Conservation (phyloP, 2,888 invertebrate species). For the Hydropsyche betteni region DNA sequence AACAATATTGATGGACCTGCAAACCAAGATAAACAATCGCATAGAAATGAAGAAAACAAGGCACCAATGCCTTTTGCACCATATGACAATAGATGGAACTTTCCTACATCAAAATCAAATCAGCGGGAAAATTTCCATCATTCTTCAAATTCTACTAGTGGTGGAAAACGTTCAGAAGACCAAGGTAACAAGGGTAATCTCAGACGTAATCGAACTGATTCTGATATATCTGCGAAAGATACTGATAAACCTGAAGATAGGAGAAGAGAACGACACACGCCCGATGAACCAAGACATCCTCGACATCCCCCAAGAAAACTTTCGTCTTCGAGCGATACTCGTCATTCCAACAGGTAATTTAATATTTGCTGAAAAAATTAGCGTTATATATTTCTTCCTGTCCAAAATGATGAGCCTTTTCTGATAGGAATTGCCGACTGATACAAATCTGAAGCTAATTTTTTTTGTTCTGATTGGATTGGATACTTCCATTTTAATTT, state of each 20-base stretch:
- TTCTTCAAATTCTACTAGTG: constrained; percentile 14
- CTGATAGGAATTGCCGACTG: constrained; percentile 54
- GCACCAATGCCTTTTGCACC: constrained; percentile 54
- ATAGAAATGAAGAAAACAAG: constrained; percentile 49
- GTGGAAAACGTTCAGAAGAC: constrained; percentile 42
- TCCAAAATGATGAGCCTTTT: constrained; percentile 32
- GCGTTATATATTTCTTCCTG: no score
- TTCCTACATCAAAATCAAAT: constrained; percentile 46
- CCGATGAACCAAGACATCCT: constrained; percentile 53
- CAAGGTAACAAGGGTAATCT: constrained; percentile 42
- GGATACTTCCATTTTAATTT: not conserved
- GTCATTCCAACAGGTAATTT: constrained; percentile 51
- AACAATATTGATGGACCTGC: constrained; percentile 52
- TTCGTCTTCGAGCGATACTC: constrained; percentile 54
- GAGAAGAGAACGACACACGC: constrained; percentile 53
- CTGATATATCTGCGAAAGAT: constrained; percentile 53
- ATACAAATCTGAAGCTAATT: constrained; percentile 39
- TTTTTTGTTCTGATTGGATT: constrained; percentile 35
- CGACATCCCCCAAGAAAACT: constrained; percentile 56
- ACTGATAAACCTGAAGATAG: constrained; percentile 54
- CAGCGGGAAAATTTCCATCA: constrained; percentile 44
- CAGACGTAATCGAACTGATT: constrained; percentile 50
- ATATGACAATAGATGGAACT: constrained; percentile 55
- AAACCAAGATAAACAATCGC: constrained; percentile 57
- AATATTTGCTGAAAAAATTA: not conserved